Conservation (phyloP, 2,888 invertebrate species). For the Ypsolopha sequella region DNA sequence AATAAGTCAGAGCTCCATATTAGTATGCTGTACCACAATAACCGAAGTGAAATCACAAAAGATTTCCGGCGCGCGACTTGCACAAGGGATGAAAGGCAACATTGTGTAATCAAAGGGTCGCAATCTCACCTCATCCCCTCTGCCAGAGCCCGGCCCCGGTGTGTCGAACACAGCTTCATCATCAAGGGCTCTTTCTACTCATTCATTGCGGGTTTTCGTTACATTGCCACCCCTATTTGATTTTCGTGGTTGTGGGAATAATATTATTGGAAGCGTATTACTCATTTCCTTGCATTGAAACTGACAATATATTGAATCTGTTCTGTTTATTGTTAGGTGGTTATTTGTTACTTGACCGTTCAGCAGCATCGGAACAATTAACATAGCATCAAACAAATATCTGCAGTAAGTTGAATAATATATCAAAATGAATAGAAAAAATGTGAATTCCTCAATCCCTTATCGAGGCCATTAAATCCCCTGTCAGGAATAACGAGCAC, state of each 20-base stretch:
- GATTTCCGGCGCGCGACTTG: conserved; percentile 68
- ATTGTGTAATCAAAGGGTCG: conserved; percentile 71
- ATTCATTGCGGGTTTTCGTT: conserved; percentile 51
- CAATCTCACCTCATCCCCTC: conserved; percentile 59
- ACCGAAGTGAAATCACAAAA: conserved; percentile 69
- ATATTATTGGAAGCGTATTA: too few species aligned
- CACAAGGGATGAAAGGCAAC: conserved; percentile 68
- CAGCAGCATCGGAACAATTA: too few species aligned
- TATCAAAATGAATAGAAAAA: too few species aligned
- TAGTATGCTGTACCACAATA: conserved; percentile 66
- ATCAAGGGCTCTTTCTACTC: conserved; percentile 55
- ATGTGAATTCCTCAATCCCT: background rate
- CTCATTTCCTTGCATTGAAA: too few species aligned
- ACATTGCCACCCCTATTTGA: conserved; percentile 9
- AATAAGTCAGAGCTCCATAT: conserved; percentile 47
- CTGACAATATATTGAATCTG: too few species aligned
- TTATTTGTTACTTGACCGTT: too few species aligned
- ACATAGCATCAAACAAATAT: too few species aligned
- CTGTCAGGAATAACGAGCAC: conserved; percentile 21
- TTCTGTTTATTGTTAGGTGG: too few species aligned
- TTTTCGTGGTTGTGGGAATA: background rate
- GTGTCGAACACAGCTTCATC: conserved; percentile 66
- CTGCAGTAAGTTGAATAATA: too few species aligned
- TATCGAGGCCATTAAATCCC: conserved; percentile 9
- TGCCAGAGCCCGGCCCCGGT: conserved; percentile 14